Evolutionary conservation across 2,888 invertebrate genomes (phyloP).

Genomic region (Metopia argyrocephala): DNA sequence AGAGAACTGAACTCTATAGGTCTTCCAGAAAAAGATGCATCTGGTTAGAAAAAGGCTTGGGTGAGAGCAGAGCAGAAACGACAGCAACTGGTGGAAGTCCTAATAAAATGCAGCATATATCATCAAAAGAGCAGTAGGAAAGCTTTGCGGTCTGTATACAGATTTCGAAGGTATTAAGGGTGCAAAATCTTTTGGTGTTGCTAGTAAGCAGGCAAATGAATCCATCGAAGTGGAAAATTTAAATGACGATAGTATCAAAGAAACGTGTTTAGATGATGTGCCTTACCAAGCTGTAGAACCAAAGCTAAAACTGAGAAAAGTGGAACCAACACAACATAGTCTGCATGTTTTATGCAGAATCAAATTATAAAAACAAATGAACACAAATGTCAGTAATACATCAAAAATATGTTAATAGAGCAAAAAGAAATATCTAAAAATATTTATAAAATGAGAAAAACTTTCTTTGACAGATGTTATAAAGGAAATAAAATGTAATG

Average conservation of each 20-base stretch:
- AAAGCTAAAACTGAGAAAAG: background rate
- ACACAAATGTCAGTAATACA: background rate
- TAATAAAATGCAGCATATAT: background rate
- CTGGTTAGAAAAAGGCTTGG: background rate
- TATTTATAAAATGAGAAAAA: constrained; percentile 12
- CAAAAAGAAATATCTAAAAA: constrained; percentile 9
- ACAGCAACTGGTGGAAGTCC: background rate
- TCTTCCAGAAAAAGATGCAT: background rate
- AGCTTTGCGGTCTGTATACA: background rate
- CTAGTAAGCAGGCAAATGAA: background rate
- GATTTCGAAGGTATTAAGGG: background rate
- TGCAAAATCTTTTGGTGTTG: background rate
- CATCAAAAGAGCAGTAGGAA: background rate
- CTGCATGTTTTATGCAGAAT: background rate
- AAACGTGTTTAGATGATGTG: background rate
- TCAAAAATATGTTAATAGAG: background rate
- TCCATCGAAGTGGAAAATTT: background rate
- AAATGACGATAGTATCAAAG: background rate
- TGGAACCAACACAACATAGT: background rate
- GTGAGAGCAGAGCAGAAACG: background rate
- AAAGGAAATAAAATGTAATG: no score
- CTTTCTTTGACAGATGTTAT: no score
- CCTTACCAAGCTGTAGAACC: background rate
- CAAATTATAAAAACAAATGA: no score
- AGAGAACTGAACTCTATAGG: constrained; percentile 6